phyloP scores from a whole-genome alignment of 2,113 vertebrate species.

The Cinclus mexicanus region DNA sequence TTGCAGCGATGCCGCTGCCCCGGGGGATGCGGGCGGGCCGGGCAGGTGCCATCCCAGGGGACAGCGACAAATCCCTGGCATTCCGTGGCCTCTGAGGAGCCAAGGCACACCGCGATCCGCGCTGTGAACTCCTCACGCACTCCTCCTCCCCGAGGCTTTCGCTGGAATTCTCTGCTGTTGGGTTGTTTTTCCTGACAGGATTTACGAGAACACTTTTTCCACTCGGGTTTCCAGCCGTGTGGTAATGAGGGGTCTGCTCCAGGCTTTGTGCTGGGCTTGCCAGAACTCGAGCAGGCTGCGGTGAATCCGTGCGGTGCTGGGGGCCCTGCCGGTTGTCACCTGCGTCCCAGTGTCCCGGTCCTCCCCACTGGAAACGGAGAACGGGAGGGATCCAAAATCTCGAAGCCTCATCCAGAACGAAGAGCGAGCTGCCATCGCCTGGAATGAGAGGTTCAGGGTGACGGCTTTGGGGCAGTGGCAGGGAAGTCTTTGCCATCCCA shows the following conservation, averaged over 20 bases:
- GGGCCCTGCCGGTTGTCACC: background rate
- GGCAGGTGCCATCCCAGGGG: background rate
- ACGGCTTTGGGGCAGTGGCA: rapidly evolving
- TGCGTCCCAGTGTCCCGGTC: rapidly evolving
- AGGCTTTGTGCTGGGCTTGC: background rate
- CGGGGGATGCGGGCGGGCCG: background rate
- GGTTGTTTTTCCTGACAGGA: conserved; percentile 17
- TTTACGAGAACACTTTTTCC: conserved; percentile 11
- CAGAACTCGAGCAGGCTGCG: background rate
- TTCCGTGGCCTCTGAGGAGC: background rate
- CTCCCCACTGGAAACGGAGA: rapidly evolving
- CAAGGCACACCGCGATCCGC: background rate
- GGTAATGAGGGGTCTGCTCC: background rate
- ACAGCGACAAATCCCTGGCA: background rate
- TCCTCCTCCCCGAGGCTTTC: background rate
- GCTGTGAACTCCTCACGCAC: background rate
- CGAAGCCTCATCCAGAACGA: background rate
- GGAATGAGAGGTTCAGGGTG: background rate
- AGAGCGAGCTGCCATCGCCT: rapidly evolving
- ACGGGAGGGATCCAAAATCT: background rate
- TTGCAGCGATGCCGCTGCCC: background rate
- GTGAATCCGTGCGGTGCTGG: background rate
- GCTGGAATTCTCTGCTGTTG: background rate
- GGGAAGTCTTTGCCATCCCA: background rate
- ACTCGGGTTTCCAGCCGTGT: background rate